These are phyloP conservation scores for Agelaius tricolor DNA, from an alignment of 2,113 vertebrate species.

Conservation along the genomic window DNA sequence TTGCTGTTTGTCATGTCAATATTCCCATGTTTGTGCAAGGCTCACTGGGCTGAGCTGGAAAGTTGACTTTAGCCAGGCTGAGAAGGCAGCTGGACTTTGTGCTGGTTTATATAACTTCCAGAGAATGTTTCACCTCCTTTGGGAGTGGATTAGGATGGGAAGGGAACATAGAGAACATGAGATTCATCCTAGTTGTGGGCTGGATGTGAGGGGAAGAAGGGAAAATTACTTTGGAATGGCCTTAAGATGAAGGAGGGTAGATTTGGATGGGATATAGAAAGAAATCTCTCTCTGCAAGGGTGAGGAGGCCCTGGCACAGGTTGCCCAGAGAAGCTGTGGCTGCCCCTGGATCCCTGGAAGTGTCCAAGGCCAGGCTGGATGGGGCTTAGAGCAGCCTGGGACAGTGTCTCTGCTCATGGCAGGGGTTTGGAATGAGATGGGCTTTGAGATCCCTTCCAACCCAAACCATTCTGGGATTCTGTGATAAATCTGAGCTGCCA, in stretches of 20 bases:
- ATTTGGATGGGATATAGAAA: not conserved
- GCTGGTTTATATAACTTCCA: not conserved
- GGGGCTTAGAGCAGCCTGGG: not conserved
- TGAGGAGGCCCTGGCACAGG: not conserved
- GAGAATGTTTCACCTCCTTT: not conserved
- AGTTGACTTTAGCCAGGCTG: not conserved
- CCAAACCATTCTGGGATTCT: not conserved
- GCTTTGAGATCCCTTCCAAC: not conserved
- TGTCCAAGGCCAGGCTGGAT: not conserved
- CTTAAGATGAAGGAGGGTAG: not conserved
- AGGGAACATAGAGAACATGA: not conserved
- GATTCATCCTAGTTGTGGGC: not conserved
- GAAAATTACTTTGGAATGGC: not conserved
- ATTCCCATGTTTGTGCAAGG: not conserved
- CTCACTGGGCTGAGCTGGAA: not conserved
- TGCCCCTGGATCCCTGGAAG: not conserved
- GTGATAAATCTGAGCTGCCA: not conserved
- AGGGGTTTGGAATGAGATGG: not conserved
- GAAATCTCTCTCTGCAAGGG: not conserved
- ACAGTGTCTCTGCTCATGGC: not conserved
- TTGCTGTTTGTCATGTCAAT: not conserved
- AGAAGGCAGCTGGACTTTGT: slow-evolving; percentile 20
- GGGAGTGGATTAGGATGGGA: not conserved
- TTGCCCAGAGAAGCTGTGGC: not conserved
- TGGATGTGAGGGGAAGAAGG: not conserved